Conservation (phyloP, 2,888 invertebrate genomes). For the Philaethria dido region DNA sequence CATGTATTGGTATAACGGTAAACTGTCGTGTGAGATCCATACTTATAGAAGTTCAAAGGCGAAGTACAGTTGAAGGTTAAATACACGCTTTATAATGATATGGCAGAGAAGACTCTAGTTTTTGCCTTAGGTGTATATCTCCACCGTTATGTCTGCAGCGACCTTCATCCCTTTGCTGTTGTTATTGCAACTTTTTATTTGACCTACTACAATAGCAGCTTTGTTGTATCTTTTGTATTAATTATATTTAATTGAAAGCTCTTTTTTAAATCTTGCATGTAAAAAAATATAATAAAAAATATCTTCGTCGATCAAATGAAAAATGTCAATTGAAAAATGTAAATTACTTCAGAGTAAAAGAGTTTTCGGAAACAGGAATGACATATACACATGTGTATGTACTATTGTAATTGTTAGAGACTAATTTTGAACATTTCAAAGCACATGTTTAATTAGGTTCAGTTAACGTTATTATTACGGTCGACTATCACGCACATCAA, state of each 20-base stretch:
- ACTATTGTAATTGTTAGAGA: background rate
- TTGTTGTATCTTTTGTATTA: background rate
- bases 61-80: slow-evolving; percentile 28
- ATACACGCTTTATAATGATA: slow-evolving; percentile 16
- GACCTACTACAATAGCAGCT: slow-evolving; percentile 3
- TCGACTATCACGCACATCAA: slow-evolving; percentile 31
- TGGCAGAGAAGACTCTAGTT: slow-evolving; percentile 15
- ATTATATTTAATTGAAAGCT: background rate
- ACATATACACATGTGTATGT: no score
- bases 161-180: slow-evolving; percentile 19
- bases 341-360: no score
- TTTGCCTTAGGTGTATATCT: slow-evolving; percentile 14
- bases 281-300: no score
- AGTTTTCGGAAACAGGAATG: no score
- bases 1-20: slow-evolving; percentile 24
- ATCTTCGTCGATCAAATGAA: no score
- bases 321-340: no score
- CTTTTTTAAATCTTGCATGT: background rate
- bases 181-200: slow-evolving; percentile 14
- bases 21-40: slow-evolving; percentile 20
- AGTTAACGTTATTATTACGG: slow-evolving; percentile 25
- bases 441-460: slow-evolving; percentile 29
- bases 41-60: slow-evolving; percentile 28
- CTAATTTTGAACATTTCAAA: slow-evolving; percentile 20
- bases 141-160: slow-evolving; percentile 18